phyloP scores from a whole-genome alignment of 2,797 vertebrate genomes.

The Aphelocoma californica region DNA sequence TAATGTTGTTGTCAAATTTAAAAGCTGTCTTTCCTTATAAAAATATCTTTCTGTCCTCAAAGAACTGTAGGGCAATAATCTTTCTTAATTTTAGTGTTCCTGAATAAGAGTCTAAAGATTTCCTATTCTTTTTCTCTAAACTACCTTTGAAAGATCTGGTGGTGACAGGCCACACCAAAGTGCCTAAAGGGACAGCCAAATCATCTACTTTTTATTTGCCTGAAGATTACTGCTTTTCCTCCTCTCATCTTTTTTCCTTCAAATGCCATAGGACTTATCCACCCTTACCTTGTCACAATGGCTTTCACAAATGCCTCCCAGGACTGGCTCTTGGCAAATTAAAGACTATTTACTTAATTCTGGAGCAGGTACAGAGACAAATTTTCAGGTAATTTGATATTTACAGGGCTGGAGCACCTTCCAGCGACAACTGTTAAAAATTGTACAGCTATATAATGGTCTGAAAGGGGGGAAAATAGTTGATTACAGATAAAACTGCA shows the following conservation, averaged over 20 bases:
- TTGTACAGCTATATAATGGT: not conserved
- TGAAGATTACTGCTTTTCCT: constrained; percentile 7
- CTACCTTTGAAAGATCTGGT: not conserved
- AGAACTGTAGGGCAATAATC: not conserved
- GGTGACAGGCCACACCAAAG: not conserved
- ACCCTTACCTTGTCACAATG: not conserved
- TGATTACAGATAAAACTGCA: not conserved
- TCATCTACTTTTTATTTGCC: not conserved
- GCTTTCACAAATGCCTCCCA: not conserved
- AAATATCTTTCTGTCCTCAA: not conserved
- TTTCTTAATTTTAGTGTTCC: not conserved
- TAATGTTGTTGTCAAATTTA: not conserved
- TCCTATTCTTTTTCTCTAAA: not conserved
- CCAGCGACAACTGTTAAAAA: not conserved
- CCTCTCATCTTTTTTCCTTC: not conserved
- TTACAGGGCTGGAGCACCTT: constrained; percentile 8
- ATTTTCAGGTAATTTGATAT: constrained; percentile 3
- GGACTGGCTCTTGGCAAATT: not conserved
- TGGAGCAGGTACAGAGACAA: not conserved
- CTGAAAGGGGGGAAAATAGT: not conserved
- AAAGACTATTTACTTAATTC: constrained; percentile 15
- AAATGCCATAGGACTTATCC: not conserved
- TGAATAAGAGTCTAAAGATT: not conserved
- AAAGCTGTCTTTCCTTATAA: not conserved
- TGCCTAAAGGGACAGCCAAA: not conserved